Conservation (phyloP, 2,113 vertebrate species). For the Dipodomys ordii region DNA sequence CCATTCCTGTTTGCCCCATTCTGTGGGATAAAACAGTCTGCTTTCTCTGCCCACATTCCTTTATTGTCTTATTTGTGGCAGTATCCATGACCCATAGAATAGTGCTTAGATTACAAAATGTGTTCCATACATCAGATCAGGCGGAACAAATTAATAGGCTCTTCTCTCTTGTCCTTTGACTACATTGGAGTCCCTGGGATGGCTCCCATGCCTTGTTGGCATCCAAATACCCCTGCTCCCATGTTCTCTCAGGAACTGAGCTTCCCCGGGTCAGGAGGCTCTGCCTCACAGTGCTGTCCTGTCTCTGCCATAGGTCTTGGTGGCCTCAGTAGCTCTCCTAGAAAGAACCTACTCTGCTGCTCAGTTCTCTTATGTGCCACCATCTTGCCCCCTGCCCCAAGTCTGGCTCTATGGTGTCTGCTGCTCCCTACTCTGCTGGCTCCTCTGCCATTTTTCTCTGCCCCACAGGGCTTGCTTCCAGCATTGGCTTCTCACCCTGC, state of each 20-base stretch:
- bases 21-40: neutral
- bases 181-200: accelerated
- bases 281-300: neutral
- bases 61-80: neutral
- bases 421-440: neutral
- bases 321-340: neutral
- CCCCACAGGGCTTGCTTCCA: neutral
- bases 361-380: neutral
- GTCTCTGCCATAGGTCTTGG: accelerated
- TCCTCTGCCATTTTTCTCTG: too few relatives aligned
- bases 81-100: neutral
- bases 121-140: neutral
- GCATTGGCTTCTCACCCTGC: neutral
- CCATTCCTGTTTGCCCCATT: accelerated
- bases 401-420: neutral
- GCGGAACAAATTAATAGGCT: neutral
- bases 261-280: neutral
- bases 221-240: too few relatives aligned
- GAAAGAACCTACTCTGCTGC: neutral
- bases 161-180: too few relatives aligned
- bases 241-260: neutral
- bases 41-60: neutral
- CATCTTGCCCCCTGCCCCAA: neutral
- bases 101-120: neutral
- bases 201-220: neutral